Conservation (phyloP, 2,888 invertebrate genomes). For the Nebria brevicollis region DNA sequence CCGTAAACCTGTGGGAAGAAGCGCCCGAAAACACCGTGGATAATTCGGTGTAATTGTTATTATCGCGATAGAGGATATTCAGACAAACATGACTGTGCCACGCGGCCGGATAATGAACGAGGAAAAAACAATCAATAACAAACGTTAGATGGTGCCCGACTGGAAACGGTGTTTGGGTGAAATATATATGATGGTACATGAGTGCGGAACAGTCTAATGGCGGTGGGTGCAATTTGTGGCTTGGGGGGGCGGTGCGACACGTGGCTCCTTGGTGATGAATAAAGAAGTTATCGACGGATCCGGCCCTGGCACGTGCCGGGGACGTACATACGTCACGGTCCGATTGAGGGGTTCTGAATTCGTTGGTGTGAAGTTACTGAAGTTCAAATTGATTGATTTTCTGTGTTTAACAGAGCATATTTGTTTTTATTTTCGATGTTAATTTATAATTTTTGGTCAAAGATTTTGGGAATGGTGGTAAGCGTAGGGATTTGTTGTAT, state of each 20-base stretch:
- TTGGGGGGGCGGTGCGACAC: conserved; percentile 62
- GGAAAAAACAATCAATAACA: conserved; percentile 64
- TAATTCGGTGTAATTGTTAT: conserved; percentile 62
- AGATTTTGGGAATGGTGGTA: background rate
- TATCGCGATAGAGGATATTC: conserved; percentile 56
- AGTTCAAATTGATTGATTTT: background rate
- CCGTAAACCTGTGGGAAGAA: conserved; percentile 32
- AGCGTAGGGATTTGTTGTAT: background rate
- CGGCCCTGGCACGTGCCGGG: conserved; percentile 59
- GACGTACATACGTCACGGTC: conserved; percentile 54
- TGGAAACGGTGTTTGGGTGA: background rate
- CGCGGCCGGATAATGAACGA: conserved; percentile 64
- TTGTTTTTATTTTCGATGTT: background rate
- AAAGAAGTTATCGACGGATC: conserved; percentile 59
- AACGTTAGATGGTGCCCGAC: conserved; percentile 55
- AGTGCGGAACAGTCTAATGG: conserved; percentile 55
- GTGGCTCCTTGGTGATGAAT: conserved; percentile 59
- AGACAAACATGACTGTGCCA: conserved; percentile 60
- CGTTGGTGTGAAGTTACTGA: too few relatives aligned
- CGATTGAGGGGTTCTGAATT: conserved; percentile 49
- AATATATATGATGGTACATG: background rate
- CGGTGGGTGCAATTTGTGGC: conserved; percentile 61
- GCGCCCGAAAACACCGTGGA: conserved; percentile 56
- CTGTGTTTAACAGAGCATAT: background rate
- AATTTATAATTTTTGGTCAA: too few relatives aligned